phyloP scores from a whole-genome alignment of 2,113 vertebrate genomes.

The Bagarius yarrelli region DNA sequence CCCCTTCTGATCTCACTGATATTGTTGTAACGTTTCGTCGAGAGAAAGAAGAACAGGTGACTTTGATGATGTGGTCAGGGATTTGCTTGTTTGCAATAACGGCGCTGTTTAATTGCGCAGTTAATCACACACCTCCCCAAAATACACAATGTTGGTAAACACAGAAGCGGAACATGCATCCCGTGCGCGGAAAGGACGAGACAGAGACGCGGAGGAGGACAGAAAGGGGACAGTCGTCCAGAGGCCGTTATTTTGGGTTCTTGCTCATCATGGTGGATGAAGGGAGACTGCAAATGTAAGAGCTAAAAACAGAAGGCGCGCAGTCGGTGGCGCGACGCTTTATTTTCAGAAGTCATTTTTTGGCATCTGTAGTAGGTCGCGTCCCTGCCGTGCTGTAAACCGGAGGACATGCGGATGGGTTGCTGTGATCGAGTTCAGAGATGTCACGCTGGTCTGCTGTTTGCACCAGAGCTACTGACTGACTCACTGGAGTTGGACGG shows the following conservation, averaged over 20 bases:
- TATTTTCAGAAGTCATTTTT: slow-evolving; percentile 39
- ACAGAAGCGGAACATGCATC: not conserved
- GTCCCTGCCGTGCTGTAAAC: slow-evolving; percentile 18
- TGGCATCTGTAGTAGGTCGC: slow-evolving; percentile 22
- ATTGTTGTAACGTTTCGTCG: not conserved
- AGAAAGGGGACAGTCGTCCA: slow-evolving; percentile 14
- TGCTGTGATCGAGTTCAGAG: slow-evolving; percentile 29
- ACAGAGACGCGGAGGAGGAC: not conserved
- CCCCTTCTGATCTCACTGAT: too few relatives aligned
- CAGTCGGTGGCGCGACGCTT: slow-evolving; percentile 28
- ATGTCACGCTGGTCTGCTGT: not conserved
- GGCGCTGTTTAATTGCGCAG: slow-evolving; percentile 48
- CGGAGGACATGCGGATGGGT: slow-evolving; percentile 13
- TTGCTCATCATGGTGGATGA: slow-evolving; percentile 24
- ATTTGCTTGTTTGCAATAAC: slow-evolving; percentile 50
- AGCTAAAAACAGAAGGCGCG: slow-evolving; percentile 35
- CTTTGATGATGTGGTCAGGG: slow-evolving; percentile 48
- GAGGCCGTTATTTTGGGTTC: slow-evolving; percentile 25
- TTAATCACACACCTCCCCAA: slow-evolving; percentile 49
- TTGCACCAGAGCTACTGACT: not conserved
- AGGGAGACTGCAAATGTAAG: slow-evolving; percentile 13
- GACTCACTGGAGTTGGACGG: too few relatives aligned
- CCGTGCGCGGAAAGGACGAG: not conserved
- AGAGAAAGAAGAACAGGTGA: slow-evolving; percentile 45
- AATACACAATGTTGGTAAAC: slow-evolving; percentile 40